Evolutionary conservation across 2,113 vertebrate genomes (phyloP), one percentile per base, ranked within the genome.

Genomic region (Ammodytes dubius): DNA sequence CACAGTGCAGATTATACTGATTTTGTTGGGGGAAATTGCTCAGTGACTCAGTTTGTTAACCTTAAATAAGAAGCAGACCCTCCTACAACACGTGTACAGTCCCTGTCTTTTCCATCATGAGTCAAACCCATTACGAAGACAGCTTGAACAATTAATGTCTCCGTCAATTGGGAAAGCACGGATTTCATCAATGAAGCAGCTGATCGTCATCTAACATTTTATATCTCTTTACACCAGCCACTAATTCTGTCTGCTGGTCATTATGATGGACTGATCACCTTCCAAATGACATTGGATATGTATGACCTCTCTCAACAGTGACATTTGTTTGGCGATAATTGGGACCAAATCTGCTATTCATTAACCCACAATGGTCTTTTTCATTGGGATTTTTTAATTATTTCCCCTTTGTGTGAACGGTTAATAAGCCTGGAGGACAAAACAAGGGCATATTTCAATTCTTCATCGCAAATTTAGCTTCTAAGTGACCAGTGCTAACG

Each of bases 281-380:
- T 88, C 56, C 37, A 70, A 63, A 89, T 74, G 75, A 84, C 66
- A 58, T 17, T 39, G 13, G 79, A 69, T 88, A 88, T 86, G 87
- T 87, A 83, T 84, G 84, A 80, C 64, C 52, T 45, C 78, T 85
- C 81, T 77, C 53, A 60, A 64, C 68, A 53, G n/a, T 70, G 75
- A 85, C 87, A 87, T 74, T 68, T 69, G 74, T 84, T 27, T 9
- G 50, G 39, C 68, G 75, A 80, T 90, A 82, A 93, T 82, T 90
- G 73, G 64, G 65, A 88, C 65, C 60, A 82, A 84, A 91, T 91
- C 69, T 87, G 67, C 64, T 87, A 82, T 89, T 89, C 87, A 92
- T 85, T 83, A 85, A 93, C 89, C 87, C 79, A 74, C 81, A 85
- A 72, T 83, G 60, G 73, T 54, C 69, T 87, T 56, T 27, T 47